These are phyloP conservation scores for Salarias fasciatus DNA, from an alignment of 2,797 vertebrate species.

Conservation along the genomic window DNA sequence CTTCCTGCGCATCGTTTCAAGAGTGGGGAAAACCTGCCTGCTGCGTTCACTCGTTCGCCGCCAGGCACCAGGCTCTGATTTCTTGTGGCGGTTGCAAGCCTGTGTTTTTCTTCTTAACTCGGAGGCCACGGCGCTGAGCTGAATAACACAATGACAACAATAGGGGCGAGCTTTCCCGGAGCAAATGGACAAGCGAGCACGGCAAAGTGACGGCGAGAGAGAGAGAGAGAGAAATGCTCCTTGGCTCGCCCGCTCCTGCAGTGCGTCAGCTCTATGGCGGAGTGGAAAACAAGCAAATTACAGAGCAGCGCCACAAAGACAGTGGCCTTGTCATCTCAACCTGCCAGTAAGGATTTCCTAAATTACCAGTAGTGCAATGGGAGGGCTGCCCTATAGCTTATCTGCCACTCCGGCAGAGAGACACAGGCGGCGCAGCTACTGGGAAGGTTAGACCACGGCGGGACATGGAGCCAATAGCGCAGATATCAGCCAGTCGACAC, in stretches of 20 bases:
- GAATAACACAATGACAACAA: constrained; percentile 75
- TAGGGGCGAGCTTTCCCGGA: constrained; percentile 31
- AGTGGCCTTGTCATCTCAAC: constrained; percentile 84
- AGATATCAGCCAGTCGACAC: background rate
- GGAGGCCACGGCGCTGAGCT: constrained; percentile 56
- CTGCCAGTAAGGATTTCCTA: constrained; percentile 85
- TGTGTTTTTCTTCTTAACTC: constrained; percentile 75
- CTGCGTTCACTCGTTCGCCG: background rate
- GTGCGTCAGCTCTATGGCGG: constrained; percentile 80
- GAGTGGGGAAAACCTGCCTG: no score
- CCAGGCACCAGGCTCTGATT: constrained; percentile 42
- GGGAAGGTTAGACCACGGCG: constrained; percentile 17
- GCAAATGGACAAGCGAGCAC: constrained; percentile 44
- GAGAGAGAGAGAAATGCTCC: constrained; percentile 47
- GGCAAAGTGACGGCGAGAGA: constrained; percentile 29
- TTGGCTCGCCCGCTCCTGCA: constrained; percentile 67
- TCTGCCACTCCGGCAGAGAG: constrained; percentile 60
- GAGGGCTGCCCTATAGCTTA: constrained; percentile 77
- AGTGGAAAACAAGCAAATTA: constrained; percentile 87
- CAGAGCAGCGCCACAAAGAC: constrained; percentile 79
- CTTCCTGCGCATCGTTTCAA: no score
- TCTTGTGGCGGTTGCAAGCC: constrained; percentile 32
- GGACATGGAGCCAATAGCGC: constrained; percentile 16
- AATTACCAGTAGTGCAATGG: constrained; percentile 80
- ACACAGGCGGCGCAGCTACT: background rate